Base-by-base conservation (phyloP, 2,113 vertebrate genomes). In the Arizona elegans region DNA sequence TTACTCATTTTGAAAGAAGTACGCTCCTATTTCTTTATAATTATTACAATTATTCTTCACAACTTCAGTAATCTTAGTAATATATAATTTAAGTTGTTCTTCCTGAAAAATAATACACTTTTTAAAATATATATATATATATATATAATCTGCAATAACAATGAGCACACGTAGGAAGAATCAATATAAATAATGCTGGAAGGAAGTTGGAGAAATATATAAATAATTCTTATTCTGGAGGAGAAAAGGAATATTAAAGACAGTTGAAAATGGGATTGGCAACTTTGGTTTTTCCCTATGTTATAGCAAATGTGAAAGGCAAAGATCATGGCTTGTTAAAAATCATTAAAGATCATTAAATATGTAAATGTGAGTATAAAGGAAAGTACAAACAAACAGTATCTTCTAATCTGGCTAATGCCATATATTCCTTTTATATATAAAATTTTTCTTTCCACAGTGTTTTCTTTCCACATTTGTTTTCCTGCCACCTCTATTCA, bases 1-100 rank as follows among this genome's bases (percentile, higher is more conserved):
- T 43, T 97, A 97, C 96, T 92, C 23, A 29, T 93, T 88, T 85
- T 92, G 59, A 88, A 95, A 92, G 29, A n/a, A 43, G 13, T 95
- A 88, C 13, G 92, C 29, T 53, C 94, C 95, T 59, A 94, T 15
- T 43, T 70, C 87, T 81, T 91, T 87, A 62, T 86, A 93, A 17
- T 11, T 8, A 7, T 53, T 65, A 91, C 96, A 97, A 75, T 93
- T 94, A 26, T 8, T 8, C 15, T 95, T 91, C 1, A 94, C 54
- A 9, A 91, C 59, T 26, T 90, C 89, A 13, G 87, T 15, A 89
- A 86, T 95, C 65, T 93, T 86, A 58, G 95, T 81, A 33, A 93
- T 95, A 54, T 70, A 89, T 15, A 94, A 85, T 56, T 95, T 92
- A 54, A 97, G 91, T 58, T 90, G 86, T 6, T 52, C 43, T 94